Evolutionary conservation across 2,888 invertebrate species (phyloP).

Genomic region (Perizoma flavofasciatum): DNA sequence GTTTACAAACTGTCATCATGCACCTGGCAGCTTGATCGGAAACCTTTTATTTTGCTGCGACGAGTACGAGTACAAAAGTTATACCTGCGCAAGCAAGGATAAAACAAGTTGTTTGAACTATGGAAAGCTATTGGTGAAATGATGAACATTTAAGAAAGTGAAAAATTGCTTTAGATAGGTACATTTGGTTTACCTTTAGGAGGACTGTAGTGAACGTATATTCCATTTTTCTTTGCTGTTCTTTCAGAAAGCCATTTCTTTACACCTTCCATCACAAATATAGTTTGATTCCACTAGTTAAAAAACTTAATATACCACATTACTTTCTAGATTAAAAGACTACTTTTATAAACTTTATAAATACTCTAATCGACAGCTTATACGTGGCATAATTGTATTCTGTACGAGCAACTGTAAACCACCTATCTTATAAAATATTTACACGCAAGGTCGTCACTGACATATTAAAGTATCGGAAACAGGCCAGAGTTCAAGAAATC

Average conservation of each 20-base stretch:
- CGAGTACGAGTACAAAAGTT: background rate
- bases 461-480: constrained; percentile 48
- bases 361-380: constrained; percentile 6
- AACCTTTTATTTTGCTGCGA: constrained; percentile 2
- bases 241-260: constrained; percentile 66
- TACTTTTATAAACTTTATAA: constrained; percentile 5
- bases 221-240: constrained; percentile 70
- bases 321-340: background rate
- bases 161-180: no score
- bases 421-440: constrained; percentile 64
- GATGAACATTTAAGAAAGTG: no score
- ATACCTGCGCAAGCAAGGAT: constrained; percentile 18
- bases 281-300: background rate
- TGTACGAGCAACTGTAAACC: no score
- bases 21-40: constrained; percentile 19
- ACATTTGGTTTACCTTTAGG: constrained; percentile 83
- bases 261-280: constrained; percentile 60
- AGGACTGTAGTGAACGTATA: constrained; percentile 86
- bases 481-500: background rate
- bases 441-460: constrained; percentile 51
- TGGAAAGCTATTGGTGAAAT: background rate
- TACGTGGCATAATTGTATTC: no score
- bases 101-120: background rate
- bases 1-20: constrained; percentile 40
- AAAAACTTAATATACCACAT: background rate